These are phyloP conservation scores for Epinotia nisella DNA, from an alignment of 2,888 invertebrate genomes.

Conservation along the genomic window DNA sequence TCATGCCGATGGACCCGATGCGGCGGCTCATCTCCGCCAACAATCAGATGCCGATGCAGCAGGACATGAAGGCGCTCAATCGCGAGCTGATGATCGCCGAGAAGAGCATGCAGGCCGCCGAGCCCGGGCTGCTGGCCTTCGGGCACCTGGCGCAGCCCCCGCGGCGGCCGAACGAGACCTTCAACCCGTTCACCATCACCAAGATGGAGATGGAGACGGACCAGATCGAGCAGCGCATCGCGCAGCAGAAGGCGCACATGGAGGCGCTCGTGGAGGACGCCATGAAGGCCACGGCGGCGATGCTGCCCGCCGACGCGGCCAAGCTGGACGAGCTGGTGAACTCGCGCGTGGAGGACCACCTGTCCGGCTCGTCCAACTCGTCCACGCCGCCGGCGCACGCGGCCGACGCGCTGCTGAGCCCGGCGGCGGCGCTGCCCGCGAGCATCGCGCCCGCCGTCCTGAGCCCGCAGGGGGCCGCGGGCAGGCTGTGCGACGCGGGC, in stretches of 20 bases:
- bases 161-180: conserved; percentile 55
- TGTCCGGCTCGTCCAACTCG: conserved; percentile 74
- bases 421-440: conserved; percentile 58
- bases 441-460: conserved; percentile 74
- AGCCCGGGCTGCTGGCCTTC: conserved; percentile 63
- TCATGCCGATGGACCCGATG: conserved; percentile 61
- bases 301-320: conserved; percentile 66
- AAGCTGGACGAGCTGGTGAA: conserved; percentile 81
- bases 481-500: conserved; percentile 75
- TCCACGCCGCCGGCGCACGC: conserved; percentile 62
- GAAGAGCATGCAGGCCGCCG: conserved; percentile 54
- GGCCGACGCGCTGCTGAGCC: conserved; percentile 65
- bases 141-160: conserved; percentile 51
- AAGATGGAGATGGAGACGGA: conserved; percentile 71
- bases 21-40: conserved; percentile 67
- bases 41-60: conserved; percentile 24
- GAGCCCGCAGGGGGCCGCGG: conserved; percentile 85
- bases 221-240: conserved; percentile 70
- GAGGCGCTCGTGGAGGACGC: conserved; percentile 80
- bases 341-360: conserved; percentile 77
- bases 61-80: conserved; percentile 69
- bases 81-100: conserved; percentile 70
- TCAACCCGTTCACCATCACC: conserved; percentile 73
- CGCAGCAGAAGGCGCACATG: conserved; percentile 77
- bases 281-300: conserved; percentile 77